phyloP scores from a whole-genome alignment of 92 coral and sea anemone genomes.

The Paragorgia papillata region DNA sequence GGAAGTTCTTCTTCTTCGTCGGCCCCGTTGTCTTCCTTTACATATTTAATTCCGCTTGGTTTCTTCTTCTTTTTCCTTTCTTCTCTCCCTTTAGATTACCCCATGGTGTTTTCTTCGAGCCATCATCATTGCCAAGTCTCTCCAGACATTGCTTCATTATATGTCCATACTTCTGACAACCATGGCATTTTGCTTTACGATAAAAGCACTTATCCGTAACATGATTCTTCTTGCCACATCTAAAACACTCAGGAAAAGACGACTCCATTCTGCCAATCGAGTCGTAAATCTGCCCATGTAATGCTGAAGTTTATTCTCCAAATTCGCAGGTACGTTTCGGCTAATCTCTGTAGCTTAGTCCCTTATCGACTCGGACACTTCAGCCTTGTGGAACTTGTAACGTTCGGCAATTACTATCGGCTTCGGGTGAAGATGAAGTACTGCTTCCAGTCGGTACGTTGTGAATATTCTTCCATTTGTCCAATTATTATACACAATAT shows the following conservation, averaged over 20 bases:
- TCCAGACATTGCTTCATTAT: slow-evolving; percentile 48
- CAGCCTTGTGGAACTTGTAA: slow-evolving; percentile 60
- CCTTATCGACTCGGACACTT: slow-evolving; percentile 41
- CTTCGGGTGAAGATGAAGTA: slow-evolving; percentile 62
- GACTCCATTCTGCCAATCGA: slow-evolving; percentile 9
- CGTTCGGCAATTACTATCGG: slow-evolving; percentile 63
- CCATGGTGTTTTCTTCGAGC: no score
- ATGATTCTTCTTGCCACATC: slow-evolving; percentile 58
- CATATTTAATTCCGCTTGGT: slow-evolving; percentile 15
- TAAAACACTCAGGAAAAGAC: slow-evolving; percentile 49
- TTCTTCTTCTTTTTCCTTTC: slow-evolving; percentile 35
- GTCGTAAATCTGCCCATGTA: slow-evolving; percentile 32
- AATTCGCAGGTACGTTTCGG: slow-evolving; percentile 61
- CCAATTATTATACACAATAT: slow-evolving; percentile 5
- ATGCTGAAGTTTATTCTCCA: slow-evolving; percentile 52
- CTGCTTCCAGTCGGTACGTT: slow-evolving; percentile 56
- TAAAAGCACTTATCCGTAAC: slow-evolving; percentile 53
- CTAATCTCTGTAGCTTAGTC: slow-evolving; percentile 53
- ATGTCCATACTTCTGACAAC: slow-evolving; percentile 53
- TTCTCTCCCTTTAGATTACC: not conserved
- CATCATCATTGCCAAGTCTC: slow-evolving; percentile 2
- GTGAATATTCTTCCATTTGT: slow-evolving; percentile 43
- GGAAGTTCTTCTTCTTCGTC: not conserved
- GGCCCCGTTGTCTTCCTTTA: slow-evolving; percentile 11
- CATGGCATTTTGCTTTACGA: slow-evolving; percentile 41